These are phyloP conservation scores for Oreohelix idahoensis DNA, from an alignment of 1,140 invertebrate genomes.

Conservation along the genomic window DNA sequence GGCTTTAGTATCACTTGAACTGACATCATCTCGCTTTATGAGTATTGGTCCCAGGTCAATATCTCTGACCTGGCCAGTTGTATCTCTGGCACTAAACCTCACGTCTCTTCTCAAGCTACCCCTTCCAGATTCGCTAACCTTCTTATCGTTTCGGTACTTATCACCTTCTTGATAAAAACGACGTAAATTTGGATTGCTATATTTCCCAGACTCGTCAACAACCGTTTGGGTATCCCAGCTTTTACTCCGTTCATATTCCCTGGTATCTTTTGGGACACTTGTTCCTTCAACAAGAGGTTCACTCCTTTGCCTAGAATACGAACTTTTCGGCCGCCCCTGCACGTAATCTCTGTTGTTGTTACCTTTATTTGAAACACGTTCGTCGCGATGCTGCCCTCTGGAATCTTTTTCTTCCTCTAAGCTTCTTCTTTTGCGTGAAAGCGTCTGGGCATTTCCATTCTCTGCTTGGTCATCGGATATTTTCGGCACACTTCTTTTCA, in stretches of 20 bases:
- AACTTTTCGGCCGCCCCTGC: not conserved
- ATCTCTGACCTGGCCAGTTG: not conserved
- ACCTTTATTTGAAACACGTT: not conserved
- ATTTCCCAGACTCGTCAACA: not conserved
- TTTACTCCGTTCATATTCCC: not conserved
- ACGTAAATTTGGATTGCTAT: too few species aligned
- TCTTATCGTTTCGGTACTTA: too few species aligned
- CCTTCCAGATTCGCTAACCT: not conserved
- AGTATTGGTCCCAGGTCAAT: not conserved
- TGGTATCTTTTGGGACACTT: not conserved
- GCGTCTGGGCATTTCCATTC: not conserved
- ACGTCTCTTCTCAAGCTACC: not conserved
- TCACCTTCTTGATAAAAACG: too few species aligned
- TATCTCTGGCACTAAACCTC: not conserved
- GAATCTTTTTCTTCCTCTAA: not conserved
- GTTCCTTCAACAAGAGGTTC: not conserved
- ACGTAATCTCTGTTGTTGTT: not conserved
- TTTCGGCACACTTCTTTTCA: not conserved
- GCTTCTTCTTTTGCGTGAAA: not conserved
- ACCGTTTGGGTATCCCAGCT: not conserved
- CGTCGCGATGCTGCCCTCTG: not conserved
- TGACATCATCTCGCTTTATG: not conserved
- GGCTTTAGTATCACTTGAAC: not conserved
- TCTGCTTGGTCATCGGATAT: not conserved
- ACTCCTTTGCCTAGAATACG: not conserved